Base-by-base conservation (phyloP, 2,888 invertebrate genomes). In the Oscheius sp. region DNA sequence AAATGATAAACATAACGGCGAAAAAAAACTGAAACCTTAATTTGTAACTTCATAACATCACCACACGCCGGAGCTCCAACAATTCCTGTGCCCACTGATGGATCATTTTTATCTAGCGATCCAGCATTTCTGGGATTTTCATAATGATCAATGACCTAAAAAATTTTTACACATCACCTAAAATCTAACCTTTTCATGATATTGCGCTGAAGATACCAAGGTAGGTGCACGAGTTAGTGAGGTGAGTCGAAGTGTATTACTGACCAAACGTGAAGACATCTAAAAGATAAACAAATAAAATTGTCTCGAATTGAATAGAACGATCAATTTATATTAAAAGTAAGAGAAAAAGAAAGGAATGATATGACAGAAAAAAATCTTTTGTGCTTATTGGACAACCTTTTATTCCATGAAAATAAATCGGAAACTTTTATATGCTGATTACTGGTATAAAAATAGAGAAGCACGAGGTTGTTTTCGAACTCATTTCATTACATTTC, bases 1-100 rank as follows among this genome's bases (percentile, higher is more conserved):
- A 49, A 3, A 41, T 25, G 5, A 46, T 27, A 45, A 68, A 18
- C 35, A 9, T 49, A 35, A 16, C 9, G n/a, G n/a, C n/a, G n/a
- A n/a, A n/a, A n/a, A 43, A 18, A 43, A 35, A 35, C 12, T 55
- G 61, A 35, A 21, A 86, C 87, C 78, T 82, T 85, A 52, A 88
- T 88, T 90, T 99, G 99, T 72, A 99, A 91, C 90, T 99, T 99
- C 99, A 99, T 99, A 27, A 99, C 99, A 91, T 99, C 99, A 66
- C 99, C 99, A 89, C 99, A 99, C 21, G 99, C 98, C 1, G 99
- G 99, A 3, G 99, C 99, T 25, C 99, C 99, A 13, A 99, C 99
- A 6, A 99, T 91, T 0, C 99, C 99, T 1, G 99, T 99, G 0
- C 99, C 99, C 41, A 99, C 97, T 85, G 91, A 93, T 77, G 92